These are phyloP conservation scores for Heteractis magnifica DNA, from an alignment of 92 coral and sea anemone genomes.

Conservation along the genomic window DNA sequence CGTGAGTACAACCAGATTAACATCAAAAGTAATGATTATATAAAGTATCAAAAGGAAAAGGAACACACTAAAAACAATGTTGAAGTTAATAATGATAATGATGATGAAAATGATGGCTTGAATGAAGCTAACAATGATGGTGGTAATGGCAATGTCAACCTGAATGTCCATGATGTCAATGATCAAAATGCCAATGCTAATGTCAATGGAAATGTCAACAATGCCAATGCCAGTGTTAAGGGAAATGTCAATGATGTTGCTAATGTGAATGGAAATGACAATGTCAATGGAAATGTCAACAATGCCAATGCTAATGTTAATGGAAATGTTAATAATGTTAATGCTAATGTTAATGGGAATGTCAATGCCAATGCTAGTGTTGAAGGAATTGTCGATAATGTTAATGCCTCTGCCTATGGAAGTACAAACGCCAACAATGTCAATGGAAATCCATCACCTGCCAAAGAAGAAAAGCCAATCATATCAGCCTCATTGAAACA, in stretches of 20 bases:
- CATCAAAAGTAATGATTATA: slow-evolving; percentile 20
- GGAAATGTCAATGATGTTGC: no score
- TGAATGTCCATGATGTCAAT: not conserved
- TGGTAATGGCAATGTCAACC: not conserved
- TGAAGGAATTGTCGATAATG: no score
- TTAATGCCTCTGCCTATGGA: not conserved
- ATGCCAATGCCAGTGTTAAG: no score
- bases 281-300: no score
- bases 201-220: no score
- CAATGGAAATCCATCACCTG: not conserved
- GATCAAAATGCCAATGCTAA: no score
- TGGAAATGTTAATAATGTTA: not conserved
- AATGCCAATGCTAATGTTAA: not conserved
- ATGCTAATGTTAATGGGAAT: not conserved
- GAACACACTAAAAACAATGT: not conserved
- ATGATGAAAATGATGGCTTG: not conserved
- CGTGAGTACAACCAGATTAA: slow-evolving; percentile 18
- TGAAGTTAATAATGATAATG: no score
- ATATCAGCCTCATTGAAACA: slow-evolving; percentile 26
- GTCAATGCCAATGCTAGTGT: no score
- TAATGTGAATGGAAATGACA: no score
- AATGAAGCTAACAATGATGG: not conserved
- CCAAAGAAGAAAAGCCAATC: slow-evolving; percentile 9
- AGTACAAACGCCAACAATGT: not conserved
- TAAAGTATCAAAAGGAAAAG: slow-evolving; percentile 10